Conservation (phyloP, 2,113 vertebrate genomes). For the Hylia prasina region DNA sequence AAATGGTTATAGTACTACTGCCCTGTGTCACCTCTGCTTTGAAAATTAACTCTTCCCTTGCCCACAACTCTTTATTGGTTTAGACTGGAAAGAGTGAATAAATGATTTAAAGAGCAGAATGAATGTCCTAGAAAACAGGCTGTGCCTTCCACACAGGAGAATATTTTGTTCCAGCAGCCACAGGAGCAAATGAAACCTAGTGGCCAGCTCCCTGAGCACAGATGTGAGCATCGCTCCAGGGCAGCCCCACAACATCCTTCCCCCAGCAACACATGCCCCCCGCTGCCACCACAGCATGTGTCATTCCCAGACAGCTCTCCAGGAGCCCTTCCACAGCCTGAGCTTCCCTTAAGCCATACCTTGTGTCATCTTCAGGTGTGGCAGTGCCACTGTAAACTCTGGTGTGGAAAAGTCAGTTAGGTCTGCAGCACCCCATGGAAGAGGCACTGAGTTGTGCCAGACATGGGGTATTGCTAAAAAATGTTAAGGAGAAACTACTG, state of each 20-base stretch:
- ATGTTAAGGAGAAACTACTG: background rate
- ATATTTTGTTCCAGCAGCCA: background rate
- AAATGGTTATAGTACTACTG: background rate
- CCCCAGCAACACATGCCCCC: background rate
- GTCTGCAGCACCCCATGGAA: background rate
- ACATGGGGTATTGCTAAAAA: rapidly evolving
- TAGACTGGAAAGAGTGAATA: background rate
- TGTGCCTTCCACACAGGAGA: background rate
- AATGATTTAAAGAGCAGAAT: background rate
- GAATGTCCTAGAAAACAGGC: background rate
- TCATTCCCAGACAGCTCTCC: background rate
- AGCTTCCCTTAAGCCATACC: background rate
- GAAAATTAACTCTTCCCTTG: background rate
- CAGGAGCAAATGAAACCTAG: background rate
- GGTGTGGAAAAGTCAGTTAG: background rate
- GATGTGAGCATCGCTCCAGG: rapidly evolving
- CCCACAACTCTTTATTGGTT: background rate
- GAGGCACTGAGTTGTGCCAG: background rate
- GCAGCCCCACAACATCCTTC: background rate
- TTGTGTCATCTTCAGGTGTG: background rate
- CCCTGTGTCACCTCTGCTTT: background rate
- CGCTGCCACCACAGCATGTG: background rate
- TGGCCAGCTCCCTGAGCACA: rapidly evolving
- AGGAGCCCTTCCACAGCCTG: background rate
- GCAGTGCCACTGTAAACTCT: background rate